Base-by-base conservation (phyloP, 2,113 vertebrate species). In the Scopus umbretta region DNA sequence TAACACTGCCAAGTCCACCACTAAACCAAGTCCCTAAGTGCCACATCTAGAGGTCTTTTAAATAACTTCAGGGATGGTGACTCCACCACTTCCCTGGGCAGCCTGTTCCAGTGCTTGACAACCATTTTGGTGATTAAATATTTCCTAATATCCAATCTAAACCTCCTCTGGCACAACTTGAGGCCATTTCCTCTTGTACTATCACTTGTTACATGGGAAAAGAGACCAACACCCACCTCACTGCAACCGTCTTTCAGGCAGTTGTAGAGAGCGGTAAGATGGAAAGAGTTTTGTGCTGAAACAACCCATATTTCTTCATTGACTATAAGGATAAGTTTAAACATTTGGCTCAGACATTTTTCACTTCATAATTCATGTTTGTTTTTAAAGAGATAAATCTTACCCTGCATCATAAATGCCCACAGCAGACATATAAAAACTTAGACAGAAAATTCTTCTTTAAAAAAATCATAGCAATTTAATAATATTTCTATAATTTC, bases 161-260 rank as follows among this genome's bases (percentile, higher is more conserved):
- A n/a, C 6, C 7, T 32, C 6, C 10, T 5, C 6, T 89, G 9
- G 8, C 4, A 7, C 11, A 43, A 45, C 11, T 7, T 72, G 32
- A 62, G 13, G 25, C 6, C 3, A 5, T 72, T 72, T 56, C 7
- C 21, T 86, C 29, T 16, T 4, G 3, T 50, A 11, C 15, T 62
- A 32, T 56, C 32, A 11, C 4, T 50, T 36, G 6, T 18, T 81
- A 32, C 22, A 59, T 75, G 2, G 30, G 32, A 65, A 52, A 80
- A 75, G 38, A 71, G 14, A 38, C 22, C 1, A 1, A 7, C 15
- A 6, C 11, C 5, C 5, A 38, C 15, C 22, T n/a, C 6, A 5
- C 50, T 55, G 42, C 22, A n/a, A 10, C 10, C 8, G 59, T 22
- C n/a, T 82, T 63, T 63, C 20, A 27, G 4, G 11, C n/a, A 43